Percentiles rank a stretch among this genome's conserved stretches.
Evolutionary conservation across 2,113 vertebrate species (phyloP).

Genomic region (Fukomys damarensis): DNA sequence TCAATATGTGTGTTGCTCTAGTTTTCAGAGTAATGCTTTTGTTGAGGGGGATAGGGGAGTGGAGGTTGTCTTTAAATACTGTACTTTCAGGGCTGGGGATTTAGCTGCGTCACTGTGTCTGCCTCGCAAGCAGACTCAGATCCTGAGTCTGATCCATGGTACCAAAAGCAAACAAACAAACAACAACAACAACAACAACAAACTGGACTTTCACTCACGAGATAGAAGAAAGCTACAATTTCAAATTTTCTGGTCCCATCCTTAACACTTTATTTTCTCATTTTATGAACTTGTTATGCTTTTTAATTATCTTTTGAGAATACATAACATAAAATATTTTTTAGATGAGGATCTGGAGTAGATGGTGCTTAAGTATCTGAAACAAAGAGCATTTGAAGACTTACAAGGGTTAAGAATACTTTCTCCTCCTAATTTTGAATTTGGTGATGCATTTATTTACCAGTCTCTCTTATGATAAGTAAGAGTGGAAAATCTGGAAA

Average conservation of each 20-base stretch:
- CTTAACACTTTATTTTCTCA: slow-evolving; percentile 36
- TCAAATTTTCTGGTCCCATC: slow-evolving; percentile 45
- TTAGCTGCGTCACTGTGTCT: too few species aligned
- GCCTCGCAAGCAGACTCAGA: too few species aligned
- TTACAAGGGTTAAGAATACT: slow-evolving; percentile 39
- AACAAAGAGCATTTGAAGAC: not conserved
- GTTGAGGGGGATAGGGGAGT: too few species aligned
- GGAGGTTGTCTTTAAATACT: slow-evolving; percentile 16
- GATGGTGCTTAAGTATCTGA: not conserved
- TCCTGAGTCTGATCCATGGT: too few species aligned
- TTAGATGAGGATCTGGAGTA: slow-evolving; percentile 36
- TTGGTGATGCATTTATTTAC: not conserved
- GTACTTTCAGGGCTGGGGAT: too few species aligned
- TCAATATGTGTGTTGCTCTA: not conserved
- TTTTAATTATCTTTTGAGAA: slow-evolving; percentile 40
- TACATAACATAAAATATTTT: slow-evolving; percentile 13
- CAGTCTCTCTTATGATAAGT: not conserved
- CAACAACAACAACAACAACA: too few species aligned
- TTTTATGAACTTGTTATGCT: not conserved
- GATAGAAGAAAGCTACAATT: slow-evolving; percentile 39
- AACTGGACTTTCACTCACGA: slow-evolving; percentile 43
- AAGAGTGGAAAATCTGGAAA: not conserved
- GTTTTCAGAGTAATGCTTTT: not conserved
- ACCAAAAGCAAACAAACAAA: too few species aligned
- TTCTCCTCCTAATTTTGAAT: slow-evolving; percentile 41